Percentiles rank a stretch among this genome's conserved stretches.
Conservation (phyloP, 2,888 invertebrate species). For the Glyphotaelius pellucidus region DNA sequence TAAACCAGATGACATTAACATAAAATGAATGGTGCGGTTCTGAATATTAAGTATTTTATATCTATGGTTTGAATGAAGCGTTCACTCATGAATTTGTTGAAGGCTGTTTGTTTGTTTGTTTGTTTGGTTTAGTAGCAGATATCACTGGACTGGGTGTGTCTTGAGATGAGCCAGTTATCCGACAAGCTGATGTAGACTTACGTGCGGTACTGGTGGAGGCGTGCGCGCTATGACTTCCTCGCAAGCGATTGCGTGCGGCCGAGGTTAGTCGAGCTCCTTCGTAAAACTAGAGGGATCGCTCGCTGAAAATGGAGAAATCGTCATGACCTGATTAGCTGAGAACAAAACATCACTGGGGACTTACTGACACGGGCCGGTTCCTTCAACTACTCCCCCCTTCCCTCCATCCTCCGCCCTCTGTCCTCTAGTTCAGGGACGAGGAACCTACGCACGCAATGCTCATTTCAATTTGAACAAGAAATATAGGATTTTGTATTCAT, state of each 20-base stretch:
- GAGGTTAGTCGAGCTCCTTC: background rate
- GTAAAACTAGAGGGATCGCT: conserved; percentile 2
- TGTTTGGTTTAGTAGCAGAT: background rate
- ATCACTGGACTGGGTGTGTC: background rate
- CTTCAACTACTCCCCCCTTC: background rate
- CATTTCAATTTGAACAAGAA: background rate
- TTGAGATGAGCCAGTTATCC: conserved; percentile 2
- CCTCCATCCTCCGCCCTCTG: background rate
- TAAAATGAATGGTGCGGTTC: background rate
- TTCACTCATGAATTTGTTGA: background rate
- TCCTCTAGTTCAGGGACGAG: background rate
- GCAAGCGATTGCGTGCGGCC: background rate
- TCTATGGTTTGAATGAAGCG: background rate
- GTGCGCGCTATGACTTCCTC: background rate
- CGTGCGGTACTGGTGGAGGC: background rate
- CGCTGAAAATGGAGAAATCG: background rate
- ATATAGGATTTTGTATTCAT: background rate
- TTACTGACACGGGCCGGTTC: background rate
- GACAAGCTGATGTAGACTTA: background rate
- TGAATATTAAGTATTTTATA: background rate
- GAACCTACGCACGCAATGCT: background rate
- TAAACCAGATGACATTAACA: background rate
- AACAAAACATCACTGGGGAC: background rate
- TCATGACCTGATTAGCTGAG: conserved; percentile 2
- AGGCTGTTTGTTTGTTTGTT: background rate